Evolutionary conservation across 2,888 invertebrate species (phyloP).

Genomic region (Zygogramma bicolorata): DNA sequence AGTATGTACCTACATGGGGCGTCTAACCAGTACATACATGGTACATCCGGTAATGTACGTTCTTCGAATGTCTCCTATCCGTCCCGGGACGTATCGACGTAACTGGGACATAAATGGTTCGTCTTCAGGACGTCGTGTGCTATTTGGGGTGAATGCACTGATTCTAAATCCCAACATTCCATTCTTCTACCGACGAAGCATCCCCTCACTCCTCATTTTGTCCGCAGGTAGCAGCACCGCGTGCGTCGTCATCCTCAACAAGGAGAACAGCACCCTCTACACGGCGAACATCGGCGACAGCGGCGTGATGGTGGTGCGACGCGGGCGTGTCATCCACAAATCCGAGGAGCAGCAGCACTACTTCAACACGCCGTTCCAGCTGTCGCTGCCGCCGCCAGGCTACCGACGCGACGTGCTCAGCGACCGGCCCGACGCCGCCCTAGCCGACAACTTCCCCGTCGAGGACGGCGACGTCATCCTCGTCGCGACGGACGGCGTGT

Average conservation of each 20-base stretch:
- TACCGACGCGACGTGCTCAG: constrained; percentile 88
- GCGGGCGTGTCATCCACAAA: constrained; percentile 88
- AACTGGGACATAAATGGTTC: too few relatives aligned
- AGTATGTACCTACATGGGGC: too few relatives aligned
- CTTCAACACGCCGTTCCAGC: constrained; percentile 98
- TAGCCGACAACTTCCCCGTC: constrained; percentile 87
- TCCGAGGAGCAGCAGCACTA: constrained; percentile 98
- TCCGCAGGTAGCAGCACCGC: constrained; percentile 94
- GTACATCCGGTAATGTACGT: too few relatives aligned
- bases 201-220: constrained; percentile 30
- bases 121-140: too few relatives aligned
- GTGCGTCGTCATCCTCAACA: constrained; percentile 93
- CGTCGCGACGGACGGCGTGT: constrained; percentile 97
- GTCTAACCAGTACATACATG: too few relatives aligned
- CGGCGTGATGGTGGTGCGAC: constrained; percentile 93
- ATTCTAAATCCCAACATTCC: too few relatives aligned
- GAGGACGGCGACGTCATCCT: constrained; percentile 95
- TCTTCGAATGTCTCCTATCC: too few relatives aligned
- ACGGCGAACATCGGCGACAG: constrained; percentile 99
- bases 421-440: constrained; percentile 94
- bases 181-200: too few relatives aligned
- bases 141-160: too few relatives aligned
- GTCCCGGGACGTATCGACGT: too few relatives aligned
- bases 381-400: constrained; percentile 93
- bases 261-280: constrained; percentile 89